phyloP scores from a whole-genome alignment of 2,113 vertebrate genomes.

The Mormyrus lacerda region DNA sequence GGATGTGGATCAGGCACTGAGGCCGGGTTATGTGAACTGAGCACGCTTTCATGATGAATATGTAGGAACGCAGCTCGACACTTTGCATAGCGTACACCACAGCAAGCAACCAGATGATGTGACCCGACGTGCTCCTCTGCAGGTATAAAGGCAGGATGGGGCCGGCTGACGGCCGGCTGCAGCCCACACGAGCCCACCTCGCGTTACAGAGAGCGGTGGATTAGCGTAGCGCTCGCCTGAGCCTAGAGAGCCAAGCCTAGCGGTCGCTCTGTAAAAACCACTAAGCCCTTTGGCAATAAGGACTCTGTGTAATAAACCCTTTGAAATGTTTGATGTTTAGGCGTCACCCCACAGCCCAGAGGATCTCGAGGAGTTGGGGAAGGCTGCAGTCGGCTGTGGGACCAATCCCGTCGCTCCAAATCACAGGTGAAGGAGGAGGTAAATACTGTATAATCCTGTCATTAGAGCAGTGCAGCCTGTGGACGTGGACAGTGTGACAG shows the following conservation, averaged over 20 bases:
- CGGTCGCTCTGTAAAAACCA: background rate
- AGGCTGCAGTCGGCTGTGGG: background rate
- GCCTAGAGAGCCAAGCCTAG: background rate
- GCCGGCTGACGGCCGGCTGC: background rate
- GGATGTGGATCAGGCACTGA: background rate
- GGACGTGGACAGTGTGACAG: background rate
- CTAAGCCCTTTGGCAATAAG: constrained; percentile 46
- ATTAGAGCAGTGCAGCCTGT: background rate
- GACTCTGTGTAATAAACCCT: background rate
- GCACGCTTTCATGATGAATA: background rate
- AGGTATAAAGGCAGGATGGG: background rate
- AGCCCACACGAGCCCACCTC: constrained; percentile 16
- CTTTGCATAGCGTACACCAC: background rate
- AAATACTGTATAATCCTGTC: background rate
- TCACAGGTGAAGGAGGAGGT: background rate
- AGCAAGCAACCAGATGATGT: background rate
- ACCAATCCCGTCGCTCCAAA: background rate
- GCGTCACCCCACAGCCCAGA: background rate
- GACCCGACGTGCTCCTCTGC: background rate
- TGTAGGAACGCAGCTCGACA: background rate
- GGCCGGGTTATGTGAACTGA: background rate
- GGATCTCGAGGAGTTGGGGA: background rate
- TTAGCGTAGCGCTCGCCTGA: constrained; percentile 17
- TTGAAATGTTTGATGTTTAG: constrained; percentile 19
- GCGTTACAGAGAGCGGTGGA: constrained; percentile 34